These are phyloP conservation scores for Lepidurus packardi DNA, from an alignment of 1,140 invertebrate species.

Conservation along the genomic window DNA sequence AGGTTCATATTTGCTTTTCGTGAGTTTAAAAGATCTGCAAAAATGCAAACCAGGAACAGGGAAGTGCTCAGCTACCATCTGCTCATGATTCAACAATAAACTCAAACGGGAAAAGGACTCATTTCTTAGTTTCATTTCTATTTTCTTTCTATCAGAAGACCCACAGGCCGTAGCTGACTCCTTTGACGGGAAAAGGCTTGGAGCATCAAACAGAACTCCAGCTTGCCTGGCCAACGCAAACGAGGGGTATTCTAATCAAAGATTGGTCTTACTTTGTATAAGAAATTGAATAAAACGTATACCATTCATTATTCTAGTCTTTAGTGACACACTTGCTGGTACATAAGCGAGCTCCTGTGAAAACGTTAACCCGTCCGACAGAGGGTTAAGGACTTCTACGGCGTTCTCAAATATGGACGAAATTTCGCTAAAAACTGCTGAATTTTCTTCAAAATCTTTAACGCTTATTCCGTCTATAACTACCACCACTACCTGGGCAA, in stretches of 20 bases:
- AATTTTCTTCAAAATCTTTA: conserved; percentile 61
- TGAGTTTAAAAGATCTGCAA: conserved; percentile 59
- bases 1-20: conserved; percentile 67
- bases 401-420: conserved; percentile 55
- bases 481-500: conserved; percentile 64
- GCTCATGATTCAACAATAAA: conserved; percentile 69
- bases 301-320: conserved; percentile 55
- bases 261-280: not conserved
- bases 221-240: conserved; percentile 36
- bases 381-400: conserved; percentile 67
- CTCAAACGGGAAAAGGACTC: conserved; percentile 52
- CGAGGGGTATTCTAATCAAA: conserved; percentile 33
- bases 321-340: conserved; percentile 62
- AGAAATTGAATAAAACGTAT: conserved; percentile 10
- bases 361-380: conserved; percentile 60
- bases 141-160: not conserved
- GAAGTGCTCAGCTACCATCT: conserved; percentile 81
- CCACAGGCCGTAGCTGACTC: not conserved
- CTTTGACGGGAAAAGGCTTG: conserved; percentile 43
- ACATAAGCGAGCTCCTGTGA: conserved; percentile 69
- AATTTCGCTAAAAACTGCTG: conserved; percentile 55
- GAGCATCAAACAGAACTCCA: conserved; percentile 59
- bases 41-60: conserved; percentile 63
- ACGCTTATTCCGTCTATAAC: conserved; percentile 70
- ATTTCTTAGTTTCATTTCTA: not conserved